Base-by-base conservation (phyloP, 2,113 vertebrate species). In the Rallus limicola region DNA sequence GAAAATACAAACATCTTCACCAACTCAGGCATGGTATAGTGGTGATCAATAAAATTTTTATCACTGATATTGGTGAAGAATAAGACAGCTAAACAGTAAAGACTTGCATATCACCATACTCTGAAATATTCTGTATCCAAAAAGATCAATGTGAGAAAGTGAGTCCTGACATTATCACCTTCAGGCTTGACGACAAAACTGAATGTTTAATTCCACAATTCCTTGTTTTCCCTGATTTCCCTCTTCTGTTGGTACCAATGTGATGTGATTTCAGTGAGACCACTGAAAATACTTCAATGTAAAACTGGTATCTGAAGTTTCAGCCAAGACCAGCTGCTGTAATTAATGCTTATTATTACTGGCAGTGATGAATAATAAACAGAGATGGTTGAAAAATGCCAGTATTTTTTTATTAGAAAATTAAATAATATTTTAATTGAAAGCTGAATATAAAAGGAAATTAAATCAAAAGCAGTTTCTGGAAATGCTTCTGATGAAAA, bases 111-210 rank as follows among this genome's bases (percentile, higher is more conserved):
- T 84, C 48, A 71, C 15, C 10, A 36, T 38, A 20, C 21, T 13
- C 64, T 1, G 4, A 81, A 96, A 84, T 23, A 70, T 0, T 1
- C 4, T 53, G 11, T 12, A 40, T 0, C 0, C 2, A 16, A 70
- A 80, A 75, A 60, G 16, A 21, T 69, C 14, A 33, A 9, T 46
- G 44, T 46, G 44, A 19, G 44, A 46, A 8, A 25, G 12, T 62
- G 19, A 85, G 60, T 59, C 11, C 16, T 53, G 9, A 12, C 48
- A 16, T 28, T 55, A 14, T 12, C 5, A 93, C 5, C 33, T 63
- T 71, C 46, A 67, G 36, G 3, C 9, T 16, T 77, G 71, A 90
- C 71, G 42, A 80, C 6, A 84, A 77, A 95, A 82, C 19, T 12
- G 3, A 65, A 38, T 4, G 0, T 67, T 86, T 80, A 77, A 72